Evolutionary conservation across 2,888 invertebrate species (phyloP), one percentile per base, ranked within the genome.

Genomic region (Listrodromus nycthemerus): DNA sequence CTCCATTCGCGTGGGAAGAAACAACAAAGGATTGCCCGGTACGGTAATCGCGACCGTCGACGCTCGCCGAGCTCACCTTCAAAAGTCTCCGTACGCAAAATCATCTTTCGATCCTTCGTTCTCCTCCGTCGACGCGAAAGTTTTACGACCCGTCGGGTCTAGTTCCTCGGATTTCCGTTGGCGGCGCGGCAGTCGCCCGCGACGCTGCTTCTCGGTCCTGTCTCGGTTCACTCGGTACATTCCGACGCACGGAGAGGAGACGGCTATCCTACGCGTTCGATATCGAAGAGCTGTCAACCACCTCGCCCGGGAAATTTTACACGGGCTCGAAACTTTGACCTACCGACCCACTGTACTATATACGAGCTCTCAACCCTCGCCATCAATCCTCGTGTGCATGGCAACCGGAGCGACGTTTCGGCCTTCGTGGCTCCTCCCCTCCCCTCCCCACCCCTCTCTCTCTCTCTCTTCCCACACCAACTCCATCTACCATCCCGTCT

Each of bases 291-390:
- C 75, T 66, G 80, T 82, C 77, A 79, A 81, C 21, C 78, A 41
- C 82, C 80, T 63, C 79, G 41, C 33, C 77, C 75, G 75, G 84
- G 76, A 82, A 86, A 86, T 74, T 87, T 81, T 86, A 66, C 74
- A 73, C 67, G 81, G 76, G 50, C 85, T 80, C 85, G 83, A 86
- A 89, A 86, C 87, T 88, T 83, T 84, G 89, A 85, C 85, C 86
- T 77, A 74, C 66, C 75, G 73, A 80, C 73, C 81, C 69, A 79
- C 50, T 58, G 63, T 58, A 52, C 69, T 48, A 52, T 73, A 41
- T 58, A 19, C 45, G 30, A 10, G 21, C 50, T 19, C 63, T 24
- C 33, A 6, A 2, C 21, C 65, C 33, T 41, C 41, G 16, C 75
- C 65, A 50, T 61, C 58, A 58, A 67, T 69, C 48, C 50, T 13